Percentiles rank a stretch among this genome's conserved stretches.
Conservation (phyloP, 2,888 invertebrate genomes). For the Carterocephalus palaemon region DNA sequence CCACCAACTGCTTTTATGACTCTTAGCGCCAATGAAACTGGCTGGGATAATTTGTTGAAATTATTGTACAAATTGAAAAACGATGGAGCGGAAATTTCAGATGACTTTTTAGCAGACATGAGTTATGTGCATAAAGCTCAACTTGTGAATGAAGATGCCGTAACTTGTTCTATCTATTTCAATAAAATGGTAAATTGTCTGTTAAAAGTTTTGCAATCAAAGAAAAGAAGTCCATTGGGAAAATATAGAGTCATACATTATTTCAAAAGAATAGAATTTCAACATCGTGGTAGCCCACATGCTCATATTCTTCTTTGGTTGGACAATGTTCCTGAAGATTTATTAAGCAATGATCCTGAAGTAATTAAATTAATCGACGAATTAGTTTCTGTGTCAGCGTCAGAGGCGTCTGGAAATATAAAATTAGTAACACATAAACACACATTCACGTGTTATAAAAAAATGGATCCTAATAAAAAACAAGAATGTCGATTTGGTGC, state of each 20-base stretch:
- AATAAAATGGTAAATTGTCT: conserved; percentile 45
- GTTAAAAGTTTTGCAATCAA: conserved; percentile 38
- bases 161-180: conserved; percentile 42
- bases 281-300: conserved; percentile 46
- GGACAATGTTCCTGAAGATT: conserved; percentile 40
- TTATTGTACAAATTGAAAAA: conserved; percentile 41
- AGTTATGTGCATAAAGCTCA: conserved; percentile 33
- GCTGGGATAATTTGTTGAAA: conserved; percentile 42
- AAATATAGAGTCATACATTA: conserved; percentile 40
- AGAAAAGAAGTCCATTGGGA: conserved; percentile 40
- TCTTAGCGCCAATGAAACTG: conserved; percentile 51
- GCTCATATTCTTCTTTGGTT: conserved; percentile 48
- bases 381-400: conserved; percentile 38
- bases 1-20: conserved; percentile 51
- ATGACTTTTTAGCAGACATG: conserved; percentile 31
- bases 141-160: conserved; percentile 43
- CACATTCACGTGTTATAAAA: conserved; percentile 39
- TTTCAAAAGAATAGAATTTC: conserved; percentile 47
- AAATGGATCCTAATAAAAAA: conserved; percentile 35
- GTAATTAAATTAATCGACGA: conserved; percentile 35
- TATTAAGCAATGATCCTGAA: conserved; percentile 20
- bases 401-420: conserved; percentile 39
- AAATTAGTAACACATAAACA: conserved; percentile 38
- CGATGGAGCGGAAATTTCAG: conserved; percentile 32
- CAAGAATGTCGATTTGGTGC: conserved; percentile 39